A percentile compares a stretch with the other conserved stretches of the same genome.
phyloP scores from a whole-genome alignment of 2,888 invertebrate species.

The Gryllus longicercus region DNA sequence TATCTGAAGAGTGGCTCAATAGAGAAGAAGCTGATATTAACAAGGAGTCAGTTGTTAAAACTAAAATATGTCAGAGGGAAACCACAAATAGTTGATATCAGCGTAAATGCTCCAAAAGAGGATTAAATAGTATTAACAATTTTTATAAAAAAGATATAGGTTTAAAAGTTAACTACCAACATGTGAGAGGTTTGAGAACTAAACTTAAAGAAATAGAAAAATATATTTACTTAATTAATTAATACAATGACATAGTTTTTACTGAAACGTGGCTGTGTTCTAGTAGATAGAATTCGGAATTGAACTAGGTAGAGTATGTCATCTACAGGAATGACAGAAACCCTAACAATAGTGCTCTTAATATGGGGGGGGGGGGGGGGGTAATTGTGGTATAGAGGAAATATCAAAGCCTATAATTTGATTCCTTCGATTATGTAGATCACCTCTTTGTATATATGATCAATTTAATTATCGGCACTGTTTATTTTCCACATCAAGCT shows the following conservation, averaged over 20 bases:
- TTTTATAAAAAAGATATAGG: too few species aligned
- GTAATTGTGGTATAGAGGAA: background rate
- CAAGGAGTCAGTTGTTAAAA: too few species aligned
- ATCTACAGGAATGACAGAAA: background rate
- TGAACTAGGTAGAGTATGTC: background rate
- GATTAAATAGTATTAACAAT: too few species aligned
- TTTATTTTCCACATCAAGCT: background rate
- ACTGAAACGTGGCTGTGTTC: background rate
- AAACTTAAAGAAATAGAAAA: background rate
- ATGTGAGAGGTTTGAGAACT: too few species aligned
- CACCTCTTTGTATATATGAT: background rate
- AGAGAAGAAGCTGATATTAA: too few species aligned
- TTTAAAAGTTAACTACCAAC: too few species aligned
- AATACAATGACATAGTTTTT: background rate
- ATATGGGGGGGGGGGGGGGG: background rate
- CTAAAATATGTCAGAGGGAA: too few species aligned
- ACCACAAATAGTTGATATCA: too few species aligned
- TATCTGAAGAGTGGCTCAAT: too few species aligned
- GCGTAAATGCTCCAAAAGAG: too few species aligned
- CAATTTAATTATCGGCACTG: background rate
- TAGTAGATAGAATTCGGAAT: background rate
- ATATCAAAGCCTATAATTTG: background rate
- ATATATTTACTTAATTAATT: background rate
- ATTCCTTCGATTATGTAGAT: background rate
- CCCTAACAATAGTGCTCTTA: background rate